phyloP scores from a whole-genome alignment of 2,888 invertebrate genomes.

The Tridacna gigas region DNA sequence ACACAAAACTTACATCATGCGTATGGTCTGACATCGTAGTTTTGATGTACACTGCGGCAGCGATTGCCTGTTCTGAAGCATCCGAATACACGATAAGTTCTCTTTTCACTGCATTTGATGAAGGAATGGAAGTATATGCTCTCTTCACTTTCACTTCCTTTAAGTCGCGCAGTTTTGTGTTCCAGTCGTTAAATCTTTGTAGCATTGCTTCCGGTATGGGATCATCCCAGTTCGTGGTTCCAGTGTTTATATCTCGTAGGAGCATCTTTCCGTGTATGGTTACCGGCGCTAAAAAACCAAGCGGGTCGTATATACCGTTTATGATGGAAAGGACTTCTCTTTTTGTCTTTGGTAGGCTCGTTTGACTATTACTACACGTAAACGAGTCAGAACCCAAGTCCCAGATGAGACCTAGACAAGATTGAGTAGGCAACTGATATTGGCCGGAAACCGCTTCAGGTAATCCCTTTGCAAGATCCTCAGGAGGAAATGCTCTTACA shows the following conservation, averaged over 20 bases:
- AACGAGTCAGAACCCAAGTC: slow-evolving; percentile 14
- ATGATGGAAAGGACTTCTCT: slow-evolving; percentile 42
- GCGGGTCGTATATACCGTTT: slow-evolving; percentile 51
- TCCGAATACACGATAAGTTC: slow-evolving; percentile 55
- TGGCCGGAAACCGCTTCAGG: slow-evolving; percentile 20
- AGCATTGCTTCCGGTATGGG: slow-evolving; percentile 40
- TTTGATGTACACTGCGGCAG: slow-evolving; percentile 39
- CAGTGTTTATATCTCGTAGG: slow-evolving; percentile 45
- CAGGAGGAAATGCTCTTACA: slow-evolving; percentile 43
- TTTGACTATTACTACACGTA: slow-evolving; percentile 1
- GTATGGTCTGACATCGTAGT: background rate
- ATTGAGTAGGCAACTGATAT: slow-evolving; percentile 34
- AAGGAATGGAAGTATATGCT: slow-evolving; percentile 1
- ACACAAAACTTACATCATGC: slow-evolving; percentile 32
- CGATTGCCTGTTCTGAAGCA: slow-evolving; percentile 58
- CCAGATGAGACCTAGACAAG: slow-evolving; percentile 48
- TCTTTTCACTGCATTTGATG: background rate
- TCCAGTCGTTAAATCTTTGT: slow-evolving; percentile 27
- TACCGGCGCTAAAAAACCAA: slow-evolving; percentile 41
- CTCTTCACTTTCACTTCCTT: slow-evolving; percentile 20
- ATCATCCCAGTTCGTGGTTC: slow-evolving; percentile 60
- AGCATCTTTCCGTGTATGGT: slow-evolving; percentile 58
- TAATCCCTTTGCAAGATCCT: slow-evolving; percentile 51
- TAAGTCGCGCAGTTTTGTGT: slow-evolving; percentile 20
- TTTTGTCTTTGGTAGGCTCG: slow-evolving; percentile 31